Percentiles rank a stretch among this genome's conserved stretches.
These are phyloP conservation scores for Erebia epiphron DNA, from an alignment of 2,888 invertebrate genomes.

Conservation along the genomic window DNA sequence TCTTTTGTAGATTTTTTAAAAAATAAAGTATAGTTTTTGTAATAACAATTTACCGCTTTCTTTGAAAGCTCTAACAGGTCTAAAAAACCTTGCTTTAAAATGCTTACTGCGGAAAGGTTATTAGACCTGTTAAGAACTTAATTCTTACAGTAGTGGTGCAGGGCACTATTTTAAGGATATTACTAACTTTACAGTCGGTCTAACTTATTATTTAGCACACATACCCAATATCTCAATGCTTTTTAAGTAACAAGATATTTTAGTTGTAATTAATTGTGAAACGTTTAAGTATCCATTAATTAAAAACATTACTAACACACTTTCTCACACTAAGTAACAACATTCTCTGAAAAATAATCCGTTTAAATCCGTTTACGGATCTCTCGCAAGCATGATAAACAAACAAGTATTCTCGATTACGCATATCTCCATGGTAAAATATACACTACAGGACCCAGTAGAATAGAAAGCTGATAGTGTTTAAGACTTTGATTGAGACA, in stretches of 20 bases:
- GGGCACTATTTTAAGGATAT: too few relatives aligned
- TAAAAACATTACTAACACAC: not conserved
- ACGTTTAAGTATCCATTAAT: not conserved
- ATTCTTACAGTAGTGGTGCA: too few relatives aligned
- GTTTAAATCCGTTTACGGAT: conserved; percentile 36
- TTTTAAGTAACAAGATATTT: not conserved
- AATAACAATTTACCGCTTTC: too few relatives aligned
- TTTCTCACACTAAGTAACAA: conserved; percentile 1
- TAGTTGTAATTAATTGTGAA: conserved; percentile 3
- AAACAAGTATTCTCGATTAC: conserved; percentile 41
- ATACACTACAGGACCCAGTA: conserved; percentile 33
- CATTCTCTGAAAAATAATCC: conserved; percentile 15
- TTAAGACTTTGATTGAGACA: conserved; percentile 39
- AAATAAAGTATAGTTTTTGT: too few relatives aligned
- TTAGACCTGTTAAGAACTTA: too few relatives aligned
- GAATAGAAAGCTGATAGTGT: conserved; percentile 40
- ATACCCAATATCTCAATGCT: too few relatives aligned
- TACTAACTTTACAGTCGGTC: too few relatives aligned
- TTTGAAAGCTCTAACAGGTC: too few relatives aligned
- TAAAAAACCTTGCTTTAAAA: too few relatives aligned
- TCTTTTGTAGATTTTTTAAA: too few relatives aligned
- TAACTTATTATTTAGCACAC: too few relatives aligned
- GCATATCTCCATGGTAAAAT: conserved; percentile 41
- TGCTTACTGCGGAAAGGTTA: too few relatives aligned
- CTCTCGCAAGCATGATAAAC: conserved; percentile 34